Evolutionary conservation across 2,113 vertebrate genomes (phyloP).

Genomic region (Rhinopithecus roxellana): DNA sequence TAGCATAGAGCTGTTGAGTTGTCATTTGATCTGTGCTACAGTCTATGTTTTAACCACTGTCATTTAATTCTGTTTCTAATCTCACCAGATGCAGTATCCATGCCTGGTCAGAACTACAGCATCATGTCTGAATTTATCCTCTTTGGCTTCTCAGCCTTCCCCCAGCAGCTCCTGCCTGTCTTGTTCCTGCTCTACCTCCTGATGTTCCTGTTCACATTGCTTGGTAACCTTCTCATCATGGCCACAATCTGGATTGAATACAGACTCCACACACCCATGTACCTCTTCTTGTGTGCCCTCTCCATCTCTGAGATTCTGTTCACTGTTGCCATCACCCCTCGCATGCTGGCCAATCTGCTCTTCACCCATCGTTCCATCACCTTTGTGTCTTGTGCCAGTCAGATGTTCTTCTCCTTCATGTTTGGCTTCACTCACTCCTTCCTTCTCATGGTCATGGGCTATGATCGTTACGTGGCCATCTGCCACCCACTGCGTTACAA

Average conservation of each 20-base stretch:
- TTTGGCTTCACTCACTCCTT: conserved; percentile 42
- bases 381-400: conserved; percentile 20
- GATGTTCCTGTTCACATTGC: conserved; percentile 45
- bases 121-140: conserved; percentile 32
- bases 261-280: conserved; percentile 22
- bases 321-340: conserved; percentile 3
- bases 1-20: background rate
- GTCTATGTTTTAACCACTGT: background rate
- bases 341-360: conserved; percentile 49
- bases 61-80: background rate
- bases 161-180: background rate
- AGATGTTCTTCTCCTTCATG: conserved; percentile 68
- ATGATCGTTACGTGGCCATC: no score
- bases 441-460: no score
- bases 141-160: conserved; percentile 47
- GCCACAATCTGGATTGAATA: background rate
- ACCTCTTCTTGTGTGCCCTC: no score
- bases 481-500: no score
- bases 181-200: conserved; percentile 46
- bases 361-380: background rate
- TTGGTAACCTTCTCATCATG: conserved; percentile 61
- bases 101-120: background rate
- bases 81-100: background rate
- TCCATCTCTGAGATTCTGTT: conserved; percentile 47
- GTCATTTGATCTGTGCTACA: background rate